Evolutionary conservation across 2,797 vertebrate species (phyloP).

Genomic region (Siniperca undulata): DNA sequence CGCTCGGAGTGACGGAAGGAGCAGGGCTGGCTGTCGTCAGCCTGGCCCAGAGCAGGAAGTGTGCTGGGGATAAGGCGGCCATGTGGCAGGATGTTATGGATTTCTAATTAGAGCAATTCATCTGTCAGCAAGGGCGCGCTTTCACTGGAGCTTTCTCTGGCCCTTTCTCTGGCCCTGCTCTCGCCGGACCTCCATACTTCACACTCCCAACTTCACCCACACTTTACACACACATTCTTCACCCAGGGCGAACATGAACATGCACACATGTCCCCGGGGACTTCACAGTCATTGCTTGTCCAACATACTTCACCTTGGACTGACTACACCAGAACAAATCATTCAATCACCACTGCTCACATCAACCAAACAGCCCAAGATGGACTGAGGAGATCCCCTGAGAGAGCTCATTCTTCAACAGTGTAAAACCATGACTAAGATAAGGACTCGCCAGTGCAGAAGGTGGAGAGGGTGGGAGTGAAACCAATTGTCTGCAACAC

Average conservation of each 20-base stretch:
- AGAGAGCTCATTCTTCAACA: constrained; percentile 65
- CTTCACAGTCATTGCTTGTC: constrained; percentile 55
- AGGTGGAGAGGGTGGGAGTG: constrained; percentile 42
- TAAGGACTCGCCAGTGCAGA: constrained; percentile 59
- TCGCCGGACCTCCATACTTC: constrained; percentile 67
- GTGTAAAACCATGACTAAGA: constrained; percentile 69
- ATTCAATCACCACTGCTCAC: constrained; percentile 63
- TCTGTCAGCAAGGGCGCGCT: constrained; percentile 98
- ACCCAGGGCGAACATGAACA: constrained; percentile 53
- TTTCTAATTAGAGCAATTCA: constrained; percentile 99
- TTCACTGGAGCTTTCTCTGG: constrained; percentile 91
- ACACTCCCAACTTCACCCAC: constrained; percentile 67
- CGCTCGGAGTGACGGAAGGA: constrained; percentile 90
- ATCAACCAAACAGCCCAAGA: constrained; percentile 54
- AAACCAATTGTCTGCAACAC: constrained; percentile 56
- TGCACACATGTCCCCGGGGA: constrained; percentile 41
- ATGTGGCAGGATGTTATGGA: constrained; percentile 99
- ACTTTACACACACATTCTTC: constrained; percentile 66
- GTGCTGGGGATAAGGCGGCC: constrained; percentile 98
- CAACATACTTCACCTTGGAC: constrained; percentile 56
- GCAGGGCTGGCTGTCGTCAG: constrained; percentile 97
- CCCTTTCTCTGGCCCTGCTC: constrained; percentile 74
- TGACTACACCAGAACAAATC: constrained; percentile 69
- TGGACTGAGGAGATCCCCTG: constrained; percentile 53
- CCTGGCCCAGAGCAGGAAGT: constrained; percentile 98